Base-by-base conservation (phyloP, 2,797 vertebrate species). In the Melanotaenia boesemani region DNA sequence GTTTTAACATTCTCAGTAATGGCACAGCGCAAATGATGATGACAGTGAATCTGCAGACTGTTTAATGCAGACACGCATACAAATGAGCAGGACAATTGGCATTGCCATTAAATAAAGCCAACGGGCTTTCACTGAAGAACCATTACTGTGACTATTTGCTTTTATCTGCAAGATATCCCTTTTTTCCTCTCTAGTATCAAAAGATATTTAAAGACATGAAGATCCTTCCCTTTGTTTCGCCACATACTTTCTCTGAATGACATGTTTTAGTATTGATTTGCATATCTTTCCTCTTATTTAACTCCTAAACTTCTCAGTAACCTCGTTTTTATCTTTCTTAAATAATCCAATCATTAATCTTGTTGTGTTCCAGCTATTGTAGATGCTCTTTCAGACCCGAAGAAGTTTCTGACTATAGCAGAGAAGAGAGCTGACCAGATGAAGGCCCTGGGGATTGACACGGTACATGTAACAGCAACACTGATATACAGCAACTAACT, bases 391-490 rank as follows among this genome's bases (percentile, higher is more conserved):
- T 99, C 98, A 58, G 98, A 99, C 89, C 98, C 98, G 87, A 99
- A 99, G 96, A 99, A 99, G 92, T 99, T 99, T 93, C 93, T 99
- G 77, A 98, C 98, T 50, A 97, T 99, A 83, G 98, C 97, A n/a
- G 98, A 99, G 89, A 99, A 99, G 91, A 95, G 98, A 92, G 97
- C 97, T 12, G 98, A 99, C 91, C 98, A 99, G 92, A 99, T 99
- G 98, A 97, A 98, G 90, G 98, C 98, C 0, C 95, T 99, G 92
- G 98, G 98, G 41, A 99, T 99, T 8, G 98, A 99, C 90, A 99
- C 98, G 28, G 98, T 99, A 94, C 85, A 91, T 30, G 59, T 41
- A 32, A 30, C 55, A 22, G 0, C 1, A 9, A 4, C 1, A 24
- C 18, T 1, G 41, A 0, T 7, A n/a, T 7, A 37, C 7, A n/a